Percentiles rank a stretch among this genome's conserved stretches.
Conservation (phyloP, 2,113 vertebrate genomes). For the Sus scrofa region T2T-Sscrofa CM000813.6:115168001-115168500, state of each 20-base stretch:
- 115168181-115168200: not conserved
- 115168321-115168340: not conserved
- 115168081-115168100: too few species aligned
- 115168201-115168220: not conserved
- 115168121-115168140: conserved; percentile 3
- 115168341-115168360: not conserved
- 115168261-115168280: not conserved
- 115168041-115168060: not conserved
- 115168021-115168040: too few species aligned
- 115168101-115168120: not conserved
- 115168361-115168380: not conserved
- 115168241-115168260: not conserved
- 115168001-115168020: not conserved
- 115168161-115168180: not conserved
- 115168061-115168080: fast-evolving
- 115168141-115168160: not conserved
- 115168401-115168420: conserved; percentile 9
- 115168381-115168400: not conserved
- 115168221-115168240: not conserved
- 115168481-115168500: not conserved
- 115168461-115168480: conserved; percentile 31
- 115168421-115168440: not conserved
- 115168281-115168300: not conserved
- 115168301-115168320: not conserved
- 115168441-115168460: conserved; percentile 12